phyloP scores from a whole-genome alignment of 2,113 vertebrate species.

The Anseranas semipalmata region DNA sequence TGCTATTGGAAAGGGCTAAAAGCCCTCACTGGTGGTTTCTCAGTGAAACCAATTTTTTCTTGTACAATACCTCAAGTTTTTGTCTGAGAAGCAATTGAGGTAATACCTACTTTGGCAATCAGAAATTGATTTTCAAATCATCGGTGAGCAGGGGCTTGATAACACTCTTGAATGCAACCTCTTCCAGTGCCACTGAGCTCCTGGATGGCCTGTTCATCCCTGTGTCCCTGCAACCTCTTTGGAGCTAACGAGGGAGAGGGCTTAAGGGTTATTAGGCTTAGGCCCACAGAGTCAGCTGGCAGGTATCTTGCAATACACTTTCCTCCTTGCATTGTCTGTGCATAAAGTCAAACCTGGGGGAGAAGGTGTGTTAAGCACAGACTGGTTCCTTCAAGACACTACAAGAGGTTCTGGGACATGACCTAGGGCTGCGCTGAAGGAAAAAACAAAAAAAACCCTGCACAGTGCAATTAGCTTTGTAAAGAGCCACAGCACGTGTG shows the following conservation, averaged over 20 bases:
- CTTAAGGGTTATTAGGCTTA: not conserved
- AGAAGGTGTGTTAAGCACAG: not conserved
- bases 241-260: not conserved
- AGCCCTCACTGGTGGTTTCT: not conserved
- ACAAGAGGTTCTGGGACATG: not conserved
- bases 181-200: not conserved
- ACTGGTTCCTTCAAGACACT: not conserved
- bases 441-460: not conserved
- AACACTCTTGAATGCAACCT: accelerated
- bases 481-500: not conserved
- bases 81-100: not conserved
- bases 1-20: not conserved
- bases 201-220: not conserved
- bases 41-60: not conserved
- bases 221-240: not conserved
- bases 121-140: not conserved
- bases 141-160: not conserved
- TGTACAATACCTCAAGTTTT: not conserved
- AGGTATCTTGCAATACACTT: not conserved
- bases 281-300: not conserved
- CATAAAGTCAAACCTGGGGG: not conserved
- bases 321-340: not conserved
- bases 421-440: not conserved
- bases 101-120: not conserved
- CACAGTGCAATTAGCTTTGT: not conserved